Evolutionary conservation across 2,113 vertebrate genomes (phyloP), one percentile per base, ranked within the genome.

Genomic region (Megaleporinus macrocephalus): DNA sequence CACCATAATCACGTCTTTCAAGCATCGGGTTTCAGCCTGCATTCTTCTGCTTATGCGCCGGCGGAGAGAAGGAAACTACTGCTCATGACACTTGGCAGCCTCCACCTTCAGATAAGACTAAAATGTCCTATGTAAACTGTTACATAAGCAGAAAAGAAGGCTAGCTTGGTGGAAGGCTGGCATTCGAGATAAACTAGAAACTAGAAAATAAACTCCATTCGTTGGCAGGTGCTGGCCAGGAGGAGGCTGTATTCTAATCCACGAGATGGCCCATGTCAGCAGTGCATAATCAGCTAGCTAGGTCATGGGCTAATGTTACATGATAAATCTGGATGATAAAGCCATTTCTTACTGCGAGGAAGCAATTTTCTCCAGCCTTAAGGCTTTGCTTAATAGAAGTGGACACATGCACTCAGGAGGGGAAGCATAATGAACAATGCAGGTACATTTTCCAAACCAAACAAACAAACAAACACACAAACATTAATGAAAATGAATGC

Each of bases 1-100:
- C 74, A 63, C 84, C 73, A 89, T 85, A 87, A 89, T 85, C 65
- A 79, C 85, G 76, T 80, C 86, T 83, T 90, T 89, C 75, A 86
- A 86, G 74, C 75, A 77, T 81, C 70, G 18, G 74, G 73, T 81
- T 89, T 89, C 85, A 78, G 66, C 59, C 71, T 59, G 51, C 69
- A 86, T 85, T 86, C 81, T 81, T 84, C 65, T 83, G 81, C 80
- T 29, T 65, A 68, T 70, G 80, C 29, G 68, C 63, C 30, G 65
- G 66, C 65, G 22, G 55, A 36, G n/a, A 26, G 68, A 80, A 83
- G 65, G 65, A 76, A 85, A 85, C 72, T 63, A 47, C 55, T 55
- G 80, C 84, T 82, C 47, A 57, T 79, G 84, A 82, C 77, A 79
- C 57, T 82, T 79, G 84, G 71, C 72, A 79, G 76, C 71, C 73